A percentile compares a stretch with the other conserved stretches of the same genome.
Conservation (phyloP, 2,113 vertebrate species). For the Physeter macrocephalus region DNA sequence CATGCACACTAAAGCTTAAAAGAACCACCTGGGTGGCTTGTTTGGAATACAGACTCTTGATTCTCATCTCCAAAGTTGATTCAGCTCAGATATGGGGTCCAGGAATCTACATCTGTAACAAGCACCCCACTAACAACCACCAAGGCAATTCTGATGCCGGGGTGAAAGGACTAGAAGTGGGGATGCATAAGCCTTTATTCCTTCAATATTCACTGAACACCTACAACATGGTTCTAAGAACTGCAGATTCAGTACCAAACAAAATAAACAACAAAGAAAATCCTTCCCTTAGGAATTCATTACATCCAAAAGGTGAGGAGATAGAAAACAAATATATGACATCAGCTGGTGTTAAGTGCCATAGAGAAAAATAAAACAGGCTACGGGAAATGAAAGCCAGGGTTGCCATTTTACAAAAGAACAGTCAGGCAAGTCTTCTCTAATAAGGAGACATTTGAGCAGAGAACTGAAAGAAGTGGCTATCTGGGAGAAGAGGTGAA, state of each 20-base stretch:
- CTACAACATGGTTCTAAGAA: background rate
- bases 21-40: background rate
- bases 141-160: background rate
- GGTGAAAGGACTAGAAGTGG: background rate
- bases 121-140: background rate
- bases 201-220: background rate
- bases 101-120: background rate
- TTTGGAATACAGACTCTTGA: background rate
- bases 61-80: background rate
- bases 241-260: background rate
- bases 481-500: background rate
- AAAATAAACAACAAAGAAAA: background rate
- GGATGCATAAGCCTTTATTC: background rate
- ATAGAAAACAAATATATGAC: background rate
- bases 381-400: background rate
- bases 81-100: background rate
- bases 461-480: background rate
- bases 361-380: background rate
- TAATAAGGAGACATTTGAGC: background rate
- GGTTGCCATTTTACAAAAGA: background rate
- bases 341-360: background rate
- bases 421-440: background rate
- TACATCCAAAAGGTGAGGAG: background rate
- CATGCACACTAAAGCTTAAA: background rate
- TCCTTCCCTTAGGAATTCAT: background rate